These are phyloP conservation scores for Brachypteracias leptosomus DNA, from an alignment of 2,113 vertebrate genomes.

Conservation along the genomic window DNA sequence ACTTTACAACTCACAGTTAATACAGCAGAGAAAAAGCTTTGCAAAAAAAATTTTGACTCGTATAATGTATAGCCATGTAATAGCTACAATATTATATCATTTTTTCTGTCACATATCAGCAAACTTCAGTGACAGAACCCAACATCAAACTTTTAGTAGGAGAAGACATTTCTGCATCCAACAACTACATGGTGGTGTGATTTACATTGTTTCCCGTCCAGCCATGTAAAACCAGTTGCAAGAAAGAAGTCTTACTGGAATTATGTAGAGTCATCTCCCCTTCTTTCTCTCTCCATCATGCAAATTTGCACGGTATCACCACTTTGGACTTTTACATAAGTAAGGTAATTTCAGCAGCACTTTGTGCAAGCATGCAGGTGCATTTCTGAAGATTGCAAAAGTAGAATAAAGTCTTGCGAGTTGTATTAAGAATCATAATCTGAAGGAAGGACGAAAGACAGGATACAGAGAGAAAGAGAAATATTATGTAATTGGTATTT, in stretches of 20 bases:
- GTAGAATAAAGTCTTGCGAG: background rate
- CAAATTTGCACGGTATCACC: background rate
- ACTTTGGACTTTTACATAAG: background rate
- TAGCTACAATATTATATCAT: fast-evolving
- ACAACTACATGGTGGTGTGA: fast-evolving
- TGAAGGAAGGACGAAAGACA: background rate
- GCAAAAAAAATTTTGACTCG: background rate
- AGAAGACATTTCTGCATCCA: background rate
- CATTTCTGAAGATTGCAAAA: background rate
- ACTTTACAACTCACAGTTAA: background rate
- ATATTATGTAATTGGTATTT: background rate
- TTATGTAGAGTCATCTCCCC: background rate
- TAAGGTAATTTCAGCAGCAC: background rate
- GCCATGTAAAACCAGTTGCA: background rate
- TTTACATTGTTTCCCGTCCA: background rate
- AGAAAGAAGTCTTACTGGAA: background rate
- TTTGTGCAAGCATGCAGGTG: background rate
- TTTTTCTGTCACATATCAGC: background rate
- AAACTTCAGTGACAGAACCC: background rate
- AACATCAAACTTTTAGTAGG: background rate
- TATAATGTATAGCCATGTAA: background rate
- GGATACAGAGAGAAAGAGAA: background rate
- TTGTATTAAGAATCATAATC: background rate
- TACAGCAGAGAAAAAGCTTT: background rate
- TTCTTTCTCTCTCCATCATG: background rate